phyloP scores from a whole-genome alignment of 1,140 invertebrate species.

The Coptotermes formosanus region DNA sequence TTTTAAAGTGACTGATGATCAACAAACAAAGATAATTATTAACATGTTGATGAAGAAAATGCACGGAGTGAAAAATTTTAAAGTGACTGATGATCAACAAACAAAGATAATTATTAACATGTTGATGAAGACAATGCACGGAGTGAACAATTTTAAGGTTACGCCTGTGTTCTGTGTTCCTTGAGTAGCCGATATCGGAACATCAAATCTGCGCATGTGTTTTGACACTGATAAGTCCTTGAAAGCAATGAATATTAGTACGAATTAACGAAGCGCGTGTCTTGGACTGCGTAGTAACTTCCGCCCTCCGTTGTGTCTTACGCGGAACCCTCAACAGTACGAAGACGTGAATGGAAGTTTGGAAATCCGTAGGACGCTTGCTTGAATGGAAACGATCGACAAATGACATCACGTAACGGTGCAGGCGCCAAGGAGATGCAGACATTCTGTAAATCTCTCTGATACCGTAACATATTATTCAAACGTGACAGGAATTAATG shows the following conservation, averaged over 20 bases:
- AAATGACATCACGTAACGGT: neutral
- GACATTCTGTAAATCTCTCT: neutral
- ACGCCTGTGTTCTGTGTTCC: too few relatives aligned
- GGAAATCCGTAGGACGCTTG: neutral
- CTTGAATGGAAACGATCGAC: neutral
- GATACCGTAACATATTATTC: neutral
- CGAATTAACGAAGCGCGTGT: neutral
- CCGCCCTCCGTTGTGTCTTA: neutral
- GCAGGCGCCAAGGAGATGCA: neutral
- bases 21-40: too few relatives aligned
- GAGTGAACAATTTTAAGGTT: too few relatives aligned
- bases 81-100: too few relatives aligned
- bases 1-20: too few relatives aligned
- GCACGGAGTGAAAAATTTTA: too few relatives aligned
- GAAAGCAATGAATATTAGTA: neutral
- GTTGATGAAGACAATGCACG: too few relatives aligned
- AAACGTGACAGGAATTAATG: neutral
- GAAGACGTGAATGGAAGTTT: neutral
- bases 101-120: too few relatives aligned
- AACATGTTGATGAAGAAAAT: too few relatives aligned
- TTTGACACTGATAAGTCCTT: neutral
- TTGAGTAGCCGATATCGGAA: too few relatives aligned
- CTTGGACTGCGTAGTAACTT: neutral
- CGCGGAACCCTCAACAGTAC: neutral
- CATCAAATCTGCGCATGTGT: neutral